phyloP scores from a whole-genome alignment of 2,113 vertebrate genomes.

The Rhinolophus ferrumequinum region DNA sequence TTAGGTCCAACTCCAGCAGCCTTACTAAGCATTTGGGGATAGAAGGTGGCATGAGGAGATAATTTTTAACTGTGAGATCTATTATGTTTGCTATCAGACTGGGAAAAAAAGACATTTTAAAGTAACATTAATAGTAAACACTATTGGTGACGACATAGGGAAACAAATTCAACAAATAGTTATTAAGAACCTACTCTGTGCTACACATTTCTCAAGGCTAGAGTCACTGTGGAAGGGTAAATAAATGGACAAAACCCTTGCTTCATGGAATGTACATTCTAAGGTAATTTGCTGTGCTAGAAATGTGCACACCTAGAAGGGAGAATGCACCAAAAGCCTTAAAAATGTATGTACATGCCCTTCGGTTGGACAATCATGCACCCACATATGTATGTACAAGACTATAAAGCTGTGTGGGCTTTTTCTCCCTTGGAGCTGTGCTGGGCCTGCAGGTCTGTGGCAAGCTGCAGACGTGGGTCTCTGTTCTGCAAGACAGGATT shows the following conservation, averaged over 20 bases:
- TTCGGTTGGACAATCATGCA: not conserved
- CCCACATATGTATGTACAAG: not conserved
- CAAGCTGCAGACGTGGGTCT: too few species aligned
- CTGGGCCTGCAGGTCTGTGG: too few species aligned
- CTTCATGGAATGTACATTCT: not conserved
- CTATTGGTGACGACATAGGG: not conserved
- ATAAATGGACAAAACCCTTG: not conserved
- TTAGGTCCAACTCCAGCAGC: not conserved
- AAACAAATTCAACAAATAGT: not conserved
- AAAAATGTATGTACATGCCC: not conserved
- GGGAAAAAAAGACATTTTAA: not conserved
- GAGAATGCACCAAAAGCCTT: not conserved
- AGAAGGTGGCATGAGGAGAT: not conserved
- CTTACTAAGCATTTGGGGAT: not conserved
- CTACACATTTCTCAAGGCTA: not conserved
- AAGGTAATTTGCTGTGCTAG: not conserved
- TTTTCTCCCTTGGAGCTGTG: too few species aligned
- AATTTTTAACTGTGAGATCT: not conserved
- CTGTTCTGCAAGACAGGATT: too few species aligned
- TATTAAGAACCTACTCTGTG: not conserved
- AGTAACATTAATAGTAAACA: constrained; percentile 12
- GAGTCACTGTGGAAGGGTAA: not conserved
- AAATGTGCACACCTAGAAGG: not conserved
- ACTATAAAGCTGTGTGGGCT: not conserved
- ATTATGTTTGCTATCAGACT: not conserved